Evolutionary conservation across 2,113 vertebrate species (phyloP), one percentile per base, ranked within the genome.

Genomic region (Octodon degus): DNA sequence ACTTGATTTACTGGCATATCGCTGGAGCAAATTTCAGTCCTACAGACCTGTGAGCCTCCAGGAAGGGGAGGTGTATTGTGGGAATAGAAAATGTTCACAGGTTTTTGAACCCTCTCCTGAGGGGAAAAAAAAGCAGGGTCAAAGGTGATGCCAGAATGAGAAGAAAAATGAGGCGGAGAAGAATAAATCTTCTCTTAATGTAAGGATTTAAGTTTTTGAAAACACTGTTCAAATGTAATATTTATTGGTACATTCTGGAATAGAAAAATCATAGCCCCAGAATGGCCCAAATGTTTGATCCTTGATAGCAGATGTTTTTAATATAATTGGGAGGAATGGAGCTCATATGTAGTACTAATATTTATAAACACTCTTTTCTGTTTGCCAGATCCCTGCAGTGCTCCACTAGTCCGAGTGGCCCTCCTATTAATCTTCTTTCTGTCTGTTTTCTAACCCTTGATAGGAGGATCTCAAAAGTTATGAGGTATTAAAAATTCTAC

Each of bases 291-390:
- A 96, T 97, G 60, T 90, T 95, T 93, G 84, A 79, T 97, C 43
- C 87, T 83, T 93, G 83, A 87, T 50, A 90, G 53, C 84, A 97
- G 96, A 91, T 97, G 93, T 91, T 97, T 96, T 96, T 91, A 93
- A 97, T 96, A 58, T 91, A 96, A 90, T 53, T 95, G 76, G 70
- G 60, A 97, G 80, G 84, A 84, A 84, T 82, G 87, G 93, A 55
- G n/a, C 84, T 89, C 86, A 93, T 86, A 90, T 93, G 76, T 50
- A 96, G 84, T 55, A 90, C 70, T 77, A 92, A 89, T 85, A 96
- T 95, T 97, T 95, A 96, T 72, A 93, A 84, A 96, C 60, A 87
- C 30, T n/a, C 7, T 79, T 72, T 37, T 92, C 47, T 77, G 34
- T 50, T 76, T 82, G 95, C 92, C 58, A 93, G 90, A 89, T 74